Percentiles rank a stretch among this genome's conserved stretches.
phyloP scores from a whole-genome alignment of 2,113 vertebrate species.

The Micromys minutus region DNA sequence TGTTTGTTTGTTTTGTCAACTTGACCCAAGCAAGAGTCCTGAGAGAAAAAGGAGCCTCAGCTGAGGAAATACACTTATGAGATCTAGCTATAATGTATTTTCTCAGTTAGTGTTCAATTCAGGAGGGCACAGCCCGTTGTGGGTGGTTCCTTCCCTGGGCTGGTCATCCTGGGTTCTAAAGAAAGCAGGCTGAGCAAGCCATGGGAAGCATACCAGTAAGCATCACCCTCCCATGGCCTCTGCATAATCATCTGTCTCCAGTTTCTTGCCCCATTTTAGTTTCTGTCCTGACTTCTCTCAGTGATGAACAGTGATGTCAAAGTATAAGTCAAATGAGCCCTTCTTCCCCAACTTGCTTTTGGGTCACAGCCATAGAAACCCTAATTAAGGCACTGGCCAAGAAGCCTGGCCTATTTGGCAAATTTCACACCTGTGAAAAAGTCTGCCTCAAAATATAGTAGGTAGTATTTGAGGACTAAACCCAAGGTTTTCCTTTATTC shows the following conservation, averaged over 20 bases:
- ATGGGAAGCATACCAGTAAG: background rate
- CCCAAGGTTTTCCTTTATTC: background rate
- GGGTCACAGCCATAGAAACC: background rate
- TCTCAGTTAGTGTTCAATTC: background rate
- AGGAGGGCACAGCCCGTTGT: background rate
- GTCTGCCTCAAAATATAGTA: background rate
- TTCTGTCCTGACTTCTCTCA: background rate
- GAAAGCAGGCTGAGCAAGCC: background rate
- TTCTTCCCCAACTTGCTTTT: background rate
- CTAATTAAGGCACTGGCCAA: background rate
- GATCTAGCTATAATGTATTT: background rate
- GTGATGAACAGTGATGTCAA: background rate
- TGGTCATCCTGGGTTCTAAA: background rate
- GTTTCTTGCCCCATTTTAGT: background rate
- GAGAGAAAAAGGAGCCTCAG: background rate
- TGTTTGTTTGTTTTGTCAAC: background rate
- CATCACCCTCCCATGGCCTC: background rate
- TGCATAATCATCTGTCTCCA: background rate
- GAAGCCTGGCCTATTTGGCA: background rate
- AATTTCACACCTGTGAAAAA: background rate
- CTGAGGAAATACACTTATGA: background rate
- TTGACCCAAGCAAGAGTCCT: background rate
- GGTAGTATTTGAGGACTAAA: background rate
- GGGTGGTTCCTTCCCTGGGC: background rate
- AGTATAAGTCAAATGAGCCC: background rate